Evolutionary conservation across 2,888 invertebrate genomes (phyloP), one percentile per base, ranked within the genome.

Genomic region (Spodoptera picta): DNA sequence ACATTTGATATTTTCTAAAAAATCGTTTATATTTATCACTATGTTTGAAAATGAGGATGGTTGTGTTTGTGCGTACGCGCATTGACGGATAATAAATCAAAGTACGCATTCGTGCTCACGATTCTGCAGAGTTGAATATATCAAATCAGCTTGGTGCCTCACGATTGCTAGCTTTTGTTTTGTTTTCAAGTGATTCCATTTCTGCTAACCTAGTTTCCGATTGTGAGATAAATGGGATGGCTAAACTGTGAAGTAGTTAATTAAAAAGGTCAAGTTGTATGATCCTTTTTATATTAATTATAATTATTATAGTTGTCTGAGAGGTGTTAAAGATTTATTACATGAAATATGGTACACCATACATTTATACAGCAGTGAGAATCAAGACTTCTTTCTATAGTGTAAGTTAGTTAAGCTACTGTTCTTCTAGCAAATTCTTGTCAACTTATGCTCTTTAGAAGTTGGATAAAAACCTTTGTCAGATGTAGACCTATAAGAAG

Each of bases 61-160:
- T 54, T 41, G 48, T 65, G 70, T 65, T 65, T 71, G 58, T 72
- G 69, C 63, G 50, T 66, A 49, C 45, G 65, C 62, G 56, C 49
- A 75, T 76, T 77, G 81, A 82, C 71, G 73, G 79, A 64, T 83
- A 82, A 93, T 92, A 92, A 92, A 92, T 94, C 94, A 93, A 85
- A 77, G 75, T 83, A 77, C 77, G 82, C 78, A 82, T 83, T 84
- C 85, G 79, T 84, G 86, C 86, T 87, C 91, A 93, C 92, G 92
- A 91, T 92, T 92, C 91, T 88, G 90, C 90, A 86, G 89, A 76
- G 75, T 84, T 84, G 88, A 88, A 91, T 91, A 90, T 87, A 92
- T 92, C 89, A 90, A 92, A 92, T 82, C 93, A 92, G 94, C 93
- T 94, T 93, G 94, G 87, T 89, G 91, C 92, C 94, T 93, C 94